Percentiles rank a stretch among this genome's conserved stretches.
Evolutionary conservation across 1,140 invertebrate genomes (phyloP).

Genomic region (Sarcophaga peregrina): DNA sequence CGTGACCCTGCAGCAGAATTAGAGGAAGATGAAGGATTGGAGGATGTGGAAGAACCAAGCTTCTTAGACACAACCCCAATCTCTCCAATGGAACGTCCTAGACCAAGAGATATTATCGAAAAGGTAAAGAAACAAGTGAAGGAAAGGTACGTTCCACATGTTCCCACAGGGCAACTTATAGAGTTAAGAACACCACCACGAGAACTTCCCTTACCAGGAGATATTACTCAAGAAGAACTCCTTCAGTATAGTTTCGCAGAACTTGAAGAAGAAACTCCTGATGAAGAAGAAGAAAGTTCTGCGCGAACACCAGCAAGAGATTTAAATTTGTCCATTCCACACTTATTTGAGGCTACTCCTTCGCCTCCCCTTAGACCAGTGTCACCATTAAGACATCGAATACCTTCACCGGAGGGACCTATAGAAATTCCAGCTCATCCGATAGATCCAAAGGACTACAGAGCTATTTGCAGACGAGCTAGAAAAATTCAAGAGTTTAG

Average conservation of each 20-base stretch:
- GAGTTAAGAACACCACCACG: slow-evolving; percentile 27
- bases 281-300: too few species aligned
- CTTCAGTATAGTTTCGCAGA: background rate
- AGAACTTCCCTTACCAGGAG: background rate
- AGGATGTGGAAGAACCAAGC: slow-evolving; percentile 34
- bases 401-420: background rate
- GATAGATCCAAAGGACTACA: slow-evolving; percentile 13
- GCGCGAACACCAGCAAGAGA: background rate
- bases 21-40: background rate
- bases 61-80: slow-evolving; percentile 12
- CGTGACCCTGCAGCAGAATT: background rate
- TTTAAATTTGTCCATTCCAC: background rate
- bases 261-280: background rate
- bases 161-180: slow-evolving; percentile 15
- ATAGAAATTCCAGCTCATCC: slow-evolving; percentile 24
- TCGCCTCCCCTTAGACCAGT: background rate
- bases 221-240: background rate
- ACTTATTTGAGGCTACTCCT: background rate
- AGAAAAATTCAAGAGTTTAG: background rate
- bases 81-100: background rate
- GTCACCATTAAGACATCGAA: background rate
- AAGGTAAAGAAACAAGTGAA: background rate
- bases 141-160: background rate
- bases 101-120: slow-evolving; percentile 21
- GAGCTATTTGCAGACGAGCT: background rate